Percentiles rank a stretch among this genome's conserved stretches.
Conservation (phyloP, 2,888 invertebrate species). For the Drosophila planitibia region DNA sequence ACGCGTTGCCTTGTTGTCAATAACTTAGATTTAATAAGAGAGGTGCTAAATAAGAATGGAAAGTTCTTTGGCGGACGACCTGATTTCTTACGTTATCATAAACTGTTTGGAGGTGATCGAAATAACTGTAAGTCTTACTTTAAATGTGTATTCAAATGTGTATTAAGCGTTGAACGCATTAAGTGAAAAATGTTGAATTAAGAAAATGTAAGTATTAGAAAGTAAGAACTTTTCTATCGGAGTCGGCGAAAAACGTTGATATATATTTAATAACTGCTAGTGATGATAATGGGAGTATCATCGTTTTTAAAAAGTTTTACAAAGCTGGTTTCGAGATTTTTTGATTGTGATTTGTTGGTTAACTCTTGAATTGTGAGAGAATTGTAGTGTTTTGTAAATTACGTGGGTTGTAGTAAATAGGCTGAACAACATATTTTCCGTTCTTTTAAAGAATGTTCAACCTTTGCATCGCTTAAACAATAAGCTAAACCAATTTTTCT, state of each 20-base stretch:
- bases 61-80: constrained; percentile 93
- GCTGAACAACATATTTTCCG: not conserved
- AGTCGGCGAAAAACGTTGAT: not conserved
- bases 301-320: not conserved
- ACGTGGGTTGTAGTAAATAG: too few species aligned
- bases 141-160: not conserved
- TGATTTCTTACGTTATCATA: constrained; percentile 92
- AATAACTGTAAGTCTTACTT: constrained; percentile 92
- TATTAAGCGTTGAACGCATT: not conserved
- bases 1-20: constrained; percentile 91
- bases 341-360: not conserved
- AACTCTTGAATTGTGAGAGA: not conserved
- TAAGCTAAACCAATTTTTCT: not conserved
- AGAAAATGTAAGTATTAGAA: not conserved
- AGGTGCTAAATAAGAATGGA: constrained; percentile 92
- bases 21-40: constrained; percentile 89
- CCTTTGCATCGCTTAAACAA: not conserved
- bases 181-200: not conserved
- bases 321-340: not conserved
- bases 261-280: not conserved
- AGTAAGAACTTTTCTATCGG: not conserved
- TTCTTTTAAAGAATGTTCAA: not conserved
- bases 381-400: not conserved
- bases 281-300: not conserved
- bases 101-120: constrained; percentile 93